Conservation (phyloP, 2,113 vertebrate species). For the Galbula dea region DNA sequence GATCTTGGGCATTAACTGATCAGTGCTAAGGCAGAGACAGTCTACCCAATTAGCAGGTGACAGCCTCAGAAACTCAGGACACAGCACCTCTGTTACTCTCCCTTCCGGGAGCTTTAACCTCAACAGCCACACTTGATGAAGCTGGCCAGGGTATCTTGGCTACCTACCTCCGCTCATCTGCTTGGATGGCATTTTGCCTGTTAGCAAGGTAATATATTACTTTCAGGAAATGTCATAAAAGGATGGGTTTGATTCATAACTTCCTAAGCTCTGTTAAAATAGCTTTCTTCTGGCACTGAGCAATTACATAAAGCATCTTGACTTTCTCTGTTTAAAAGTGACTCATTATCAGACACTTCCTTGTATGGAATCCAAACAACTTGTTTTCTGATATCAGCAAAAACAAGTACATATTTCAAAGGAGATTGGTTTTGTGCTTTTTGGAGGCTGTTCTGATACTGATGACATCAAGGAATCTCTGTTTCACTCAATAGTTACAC, state of each 20-base stretch:
- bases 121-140: background rate
- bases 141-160: background rate
- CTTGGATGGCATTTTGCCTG: background rate
- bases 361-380: background rate
- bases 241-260: background rate
- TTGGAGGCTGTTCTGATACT: background rate
- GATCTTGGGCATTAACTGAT: constrained; percentile 26
- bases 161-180: background rate
- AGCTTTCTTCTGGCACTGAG: background rate
- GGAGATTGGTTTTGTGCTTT: background rate
- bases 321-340: background rate
- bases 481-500: background rate
- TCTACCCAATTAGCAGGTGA: constrained; percentile 15
- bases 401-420: background rate
- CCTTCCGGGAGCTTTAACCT: constrained; percentile 1
- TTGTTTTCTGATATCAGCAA: background rate
- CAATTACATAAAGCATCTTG: background rate
- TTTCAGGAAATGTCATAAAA: background rate
- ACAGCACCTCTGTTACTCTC: background rate
- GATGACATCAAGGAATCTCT: background rate
- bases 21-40: background rate
- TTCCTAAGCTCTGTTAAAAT: background rate
- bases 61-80: background rate
- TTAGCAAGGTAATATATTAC: background rate
- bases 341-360: background rate